Base-by-base conservation (phyloP, 2,113 vertebrate species). In the Manacus vitellinus region DNA sequence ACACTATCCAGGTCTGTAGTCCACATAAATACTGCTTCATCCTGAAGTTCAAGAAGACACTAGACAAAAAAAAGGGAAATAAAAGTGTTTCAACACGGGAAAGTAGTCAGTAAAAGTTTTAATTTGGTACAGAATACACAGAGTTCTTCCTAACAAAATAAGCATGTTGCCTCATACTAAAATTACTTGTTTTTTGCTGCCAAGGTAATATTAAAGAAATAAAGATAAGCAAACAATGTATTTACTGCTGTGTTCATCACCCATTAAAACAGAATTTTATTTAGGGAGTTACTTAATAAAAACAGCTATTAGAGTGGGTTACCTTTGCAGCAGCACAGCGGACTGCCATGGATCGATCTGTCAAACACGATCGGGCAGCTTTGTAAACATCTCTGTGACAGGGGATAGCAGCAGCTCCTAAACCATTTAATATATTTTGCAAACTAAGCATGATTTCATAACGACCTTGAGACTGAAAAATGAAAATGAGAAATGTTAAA, bases 371-470 rank as follows among this genome's bases (percentile, higher is more conserved):
- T 61, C 98, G 98, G 8, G 99, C 98, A 75, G 98, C 98, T 98
- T 99, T 99, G 97, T 99, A 99, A 97, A 99, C 88, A 97, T 99
- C 99, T 46, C 99, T 98, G 47, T 99, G 99, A 86, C 98, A 98
- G 41, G 98, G 95, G 47, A 97, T 37, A 54, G 99, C 99, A 78
- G 98, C 97, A 83, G 97, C 95, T 78, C 99, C 99, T 61, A 99
- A 92, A 56, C 99, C 99, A 63, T 97, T 98, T 67, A 99, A 97
- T 68, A 99, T 98, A 97, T 97, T 98, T 96, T 99, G 98, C 87
- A 99, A 92, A 85, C 98, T 98, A 95, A 98, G 78, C 99, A 99
- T 99, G 97, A 99, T 99, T 97, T 99, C 99, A 79, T 99, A 99
- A 8, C 99, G 98, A 55, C 99, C 99, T 98, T 99, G 99, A 97